Conservation (phyloP, 2,797 vertebrate species). For the Scyliorhinus canicula region DNA sequence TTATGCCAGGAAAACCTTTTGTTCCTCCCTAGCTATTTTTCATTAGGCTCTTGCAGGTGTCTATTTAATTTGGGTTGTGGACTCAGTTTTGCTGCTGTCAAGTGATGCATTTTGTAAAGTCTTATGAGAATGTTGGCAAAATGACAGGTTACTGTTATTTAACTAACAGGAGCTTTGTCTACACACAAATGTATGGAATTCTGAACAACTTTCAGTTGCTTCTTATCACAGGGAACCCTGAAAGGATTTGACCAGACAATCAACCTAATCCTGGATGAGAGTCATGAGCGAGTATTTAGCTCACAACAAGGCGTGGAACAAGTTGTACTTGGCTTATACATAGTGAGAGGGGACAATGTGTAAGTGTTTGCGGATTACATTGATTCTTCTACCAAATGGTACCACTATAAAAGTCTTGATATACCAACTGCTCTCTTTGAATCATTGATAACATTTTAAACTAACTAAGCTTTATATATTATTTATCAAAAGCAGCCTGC, state of each 20-base stretch:
- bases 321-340: constrained; percentile 94
- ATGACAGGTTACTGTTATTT: neutral
- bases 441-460: neutral
- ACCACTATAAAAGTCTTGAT: neutral
- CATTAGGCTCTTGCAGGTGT: neutral
- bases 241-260: constrained; percentile 99
- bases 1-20: neutral
- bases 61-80: neutral
- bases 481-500: neutral
- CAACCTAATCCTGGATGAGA: constrained; percentile 97
- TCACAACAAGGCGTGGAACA: constrained; percentile 96
- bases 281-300: constrained; percentile 95
- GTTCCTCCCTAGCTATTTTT: neutral
- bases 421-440: neutral
- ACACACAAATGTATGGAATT: neutral
- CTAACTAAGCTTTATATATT: neutral
- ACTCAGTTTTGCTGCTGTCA: neutral
- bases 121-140: neutral
- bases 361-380: constrained; percentile 64
- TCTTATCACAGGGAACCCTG: constrained; percentile 73
- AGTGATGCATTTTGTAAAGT: neutral
- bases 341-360: constrained; percentile 97
- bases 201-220: neutral
- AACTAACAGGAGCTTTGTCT: neutral
- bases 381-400: neutral